Base-by-base conservation (phyloP, 2,888 invertebrate genomes). In the Mactromeris polynyma region DNA sequence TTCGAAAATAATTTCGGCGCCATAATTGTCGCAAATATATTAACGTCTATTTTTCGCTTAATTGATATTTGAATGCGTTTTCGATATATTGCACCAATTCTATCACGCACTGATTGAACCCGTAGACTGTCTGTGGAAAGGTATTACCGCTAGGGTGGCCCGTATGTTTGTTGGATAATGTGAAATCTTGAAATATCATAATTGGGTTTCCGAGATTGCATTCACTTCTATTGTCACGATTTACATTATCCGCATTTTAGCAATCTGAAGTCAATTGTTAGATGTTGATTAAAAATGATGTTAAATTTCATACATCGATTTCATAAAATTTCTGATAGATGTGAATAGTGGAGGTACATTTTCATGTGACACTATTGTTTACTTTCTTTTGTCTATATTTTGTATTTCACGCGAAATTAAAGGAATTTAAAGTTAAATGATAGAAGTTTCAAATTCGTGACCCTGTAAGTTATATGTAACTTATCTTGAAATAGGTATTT, bases 1-100 rank as follows among this genome's bases (percentile, higher is more conserved):
- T 26, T 79, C 26, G 42, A 79, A 79, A 42, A 79, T 79, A 79
- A 38, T 42, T 79, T 40, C 36, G 79, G 79, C 79, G 79, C 79
- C 79, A 79, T 40, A 36, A 79, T 79, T 79, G 40, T 42, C 26
- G 40, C 0, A 42, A 79, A 42, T 26, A 40, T 42, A 46, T 79
- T 42, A 79, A 79, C 31, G 79, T 40, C 40, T 79, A 40, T 46
- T 78, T 78, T 79, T 14, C 79, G 14, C 26, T n/a, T 42, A 79
- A 79, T 79, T 79, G 64, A 83, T 83, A 64, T 73, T 83, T 83
- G 19, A 83, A 77, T 73, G 42, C 46, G 11, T 46, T 83, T 42
- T 73, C 42, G 17, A 69, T 42, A 19, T 83, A 73, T 73, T 73
- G 69, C 69, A 73, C 19, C 33, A 69, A 73, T 26, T 33, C 40